Evolutionary conservation across 2,797 vertebrate species (phyloP), one percentile per base, ranked within the genome.

Genomic region (Gymnothorax javanicus): DNA sequence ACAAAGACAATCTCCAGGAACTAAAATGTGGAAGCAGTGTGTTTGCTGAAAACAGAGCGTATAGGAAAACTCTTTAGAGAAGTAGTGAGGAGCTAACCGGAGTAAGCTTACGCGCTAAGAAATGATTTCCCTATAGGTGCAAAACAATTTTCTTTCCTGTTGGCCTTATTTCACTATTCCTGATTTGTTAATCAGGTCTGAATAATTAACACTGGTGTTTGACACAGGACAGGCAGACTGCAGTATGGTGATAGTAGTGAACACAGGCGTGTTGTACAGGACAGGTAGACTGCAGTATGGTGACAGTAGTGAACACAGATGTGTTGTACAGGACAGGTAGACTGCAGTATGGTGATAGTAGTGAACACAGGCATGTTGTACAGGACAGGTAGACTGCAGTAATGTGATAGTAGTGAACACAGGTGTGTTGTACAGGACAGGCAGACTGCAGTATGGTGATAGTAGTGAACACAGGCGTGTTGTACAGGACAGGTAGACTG

Each of bases 1-100:
- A 33, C 71, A 79, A 58, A 7, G 50, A 59, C 75, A 82, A 84
- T 84, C 84, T 85, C 77, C 60, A 73, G 71, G 71, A 7, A 87
- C 20, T 9, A 85, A 82, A 85, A 64, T 59, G 9, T 25, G 25
- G 81, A 67, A 85, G 58, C 25, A 86, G 62, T 9, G 33, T 85
- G 23, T 43, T 17, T 82, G 43, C 67, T 85, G 57, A 85, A 81
- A 59, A 81, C 27, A 81, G 73, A 87, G 58, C n/a, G 60, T 81
- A 5, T 6, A n/a, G 5, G 25, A 58, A 58, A 62, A 11, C 50
- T 82, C 58, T 50, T 57, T 64, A 67, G 43, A 58, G 62, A 33
- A 64, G 27, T 43, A 15, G 20, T 9, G 58, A 86, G 67, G n/a
- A 33, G 67, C 25, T 12, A 25, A 25, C 67, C 25, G 67, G 67